Evolutionary conservation across 2,113 vertebrate species (phyloP), one percentile per base, ranked within the genome.

Genomic region (Tiliqua scincoides): DNA sequence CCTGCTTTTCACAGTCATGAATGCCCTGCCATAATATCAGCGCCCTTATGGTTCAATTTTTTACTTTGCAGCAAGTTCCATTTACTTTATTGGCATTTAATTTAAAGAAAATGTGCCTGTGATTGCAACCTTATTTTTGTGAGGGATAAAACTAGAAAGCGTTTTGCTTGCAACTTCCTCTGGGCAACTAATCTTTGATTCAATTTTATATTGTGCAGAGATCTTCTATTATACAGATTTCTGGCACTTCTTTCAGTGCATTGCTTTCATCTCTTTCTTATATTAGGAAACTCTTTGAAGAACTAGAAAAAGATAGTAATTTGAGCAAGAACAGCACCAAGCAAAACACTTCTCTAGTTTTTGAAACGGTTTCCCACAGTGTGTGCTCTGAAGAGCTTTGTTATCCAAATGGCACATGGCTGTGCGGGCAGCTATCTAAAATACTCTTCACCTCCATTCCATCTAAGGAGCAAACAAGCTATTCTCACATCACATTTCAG

Each of bases 301-400:
- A 62, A 63, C 74, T 90, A 59, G n/a, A 82, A 93, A 91, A 80
- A 79, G 82, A 89, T 80, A 83, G 74, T 81, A 92, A 92, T 91
- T 94, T 92, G 89, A 92, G 86, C 61, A 90, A 88, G 81, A 92
- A 90, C 61, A 91, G 88, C 92, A 92, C 11, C 12, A 67, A 79
- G 81, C 70, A 85, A 91, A 85, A 82, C 63, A 17, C 71, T n/a
- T 88, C 81, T 79, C 88, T 83, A 91, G 84, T 92, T 91, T 91
- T 81, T 81, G 73, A 14, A 27, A 82, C 79, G 83, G 82, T 91
- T 90, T 92, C 75, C 70, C 57, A 30, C 80, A 67, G 18, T 86
- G 0, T 57, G 35, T 88, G 48, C 84, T 91, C 84, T 88, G 89
- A 91, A 88, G 92, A 89, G 32, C 14, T 75, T 89, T 93, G 57